Evolutionary conservation across 2,797 vertebrate species (phyloP).

Genomic region (Taeniopygia guttata): DNA sequence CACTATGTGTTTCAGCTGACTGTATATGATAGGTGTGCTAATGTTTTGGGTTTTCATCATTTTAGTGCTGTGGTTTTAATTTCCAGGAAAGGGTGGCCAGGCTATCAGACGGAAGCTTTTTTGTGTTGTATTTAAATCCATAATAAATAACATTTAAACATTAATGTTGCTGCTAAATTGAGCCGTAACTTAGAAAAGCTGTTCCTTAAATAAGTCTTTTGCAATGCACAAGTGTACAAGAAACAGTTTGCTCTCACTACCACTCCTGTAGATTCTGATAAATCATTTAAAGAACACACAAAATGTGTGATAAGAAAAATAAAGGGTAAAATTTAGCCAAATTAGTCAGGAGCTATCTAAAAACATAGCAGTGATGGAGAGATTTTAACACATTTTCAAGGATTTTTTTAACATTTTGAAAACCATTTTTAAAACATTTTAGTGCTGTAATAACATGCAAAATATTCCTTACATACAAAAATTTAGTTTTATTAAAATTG

Average conservation of each 20-base stretch:
- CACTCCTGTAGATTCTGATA: background rate
- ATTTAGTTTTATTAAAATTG: background rate
- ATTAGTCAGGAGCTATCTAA: background rate
- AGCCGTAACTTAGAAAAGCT: background rate
- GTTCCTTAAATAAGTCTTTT: slow-evolving; percentile 12
- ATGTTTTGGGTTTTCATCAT: background rate
- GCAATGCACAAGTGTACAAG: background rate
- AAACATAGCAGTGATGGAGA: fast-evolving
- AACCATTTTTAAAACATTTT: background rate
- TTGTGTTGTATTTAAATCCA: background rate
- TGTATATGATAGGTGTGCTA: background rate
- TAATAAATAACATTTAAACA: slow-evolving; percentile 24
- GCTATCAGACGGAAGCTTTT: background rate
- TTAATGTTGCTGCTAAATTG: background rate
- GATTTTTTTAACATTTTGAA: background rate
- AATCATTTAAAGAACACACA: background rate
- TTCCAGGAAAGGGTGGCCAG: background rate
- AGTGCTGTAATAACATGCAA: background rate
- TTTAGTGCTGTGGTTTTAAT: background rate
- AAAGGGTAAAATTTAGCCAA: background rate
- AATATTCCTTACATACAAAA: background rate
- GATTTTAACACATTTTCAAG: background rate
- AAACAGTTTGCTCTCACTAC: background rate
- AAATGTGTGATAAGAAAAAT: background rate
- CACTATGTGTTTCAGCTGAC: background rate